A percentile compares a stretch with the other conserved stretches of the same genome.
These are phyloP conservation scores for Puma concolor DNA, from an alignment of 2,113 vertebrate species.

Conservation along the genomic window DNA sequence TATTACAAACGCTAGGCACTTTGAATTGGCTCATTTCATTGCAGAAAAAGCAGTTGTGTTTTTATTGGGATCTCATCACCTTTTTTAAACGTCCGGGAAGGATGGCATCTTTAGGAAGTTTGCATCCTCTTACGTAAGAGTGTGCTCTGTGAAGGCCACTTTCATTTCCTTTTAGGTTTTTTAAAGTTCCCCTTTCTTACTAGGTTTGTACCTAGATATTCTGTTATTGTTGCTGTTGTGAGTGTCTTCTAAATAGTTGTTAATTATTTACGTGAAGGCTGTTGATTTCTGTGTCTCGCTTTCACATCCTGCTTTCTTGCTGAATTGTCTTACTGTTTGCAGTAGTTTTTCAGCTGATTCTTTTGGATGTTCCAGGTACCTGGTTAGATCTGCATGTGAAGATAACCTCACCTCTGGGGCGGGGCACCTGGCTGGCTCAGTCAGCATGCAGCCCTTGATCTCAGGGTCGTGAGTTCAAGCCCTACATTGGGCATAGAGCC, in stretches of 20 bases:
- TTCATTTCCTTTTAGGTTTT: background rate
- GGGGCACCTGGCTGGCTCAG: too few relatives aligned
- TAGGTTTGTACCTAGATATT: background rate
- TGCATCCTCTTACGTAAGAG: background rate
- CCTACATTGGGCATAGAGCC: too few relatives aligned
- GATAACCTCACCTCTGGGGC: background rate
- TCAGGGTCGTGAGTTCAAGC: too few relatives aligned
- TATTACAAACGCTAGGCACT: background rate
- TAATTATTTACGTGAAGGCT: background rate
- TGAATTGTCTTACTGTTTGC: background rate
- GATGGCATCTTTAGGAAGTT: background rate
- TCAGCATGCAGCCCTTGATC: too few relatives aligned
- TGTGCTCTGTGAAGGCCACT: too few relatives aligned
- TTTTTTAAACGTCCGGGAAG: background rate
- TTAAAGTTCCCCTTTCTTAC: background rate
- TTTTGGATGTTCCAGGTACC: background rate
- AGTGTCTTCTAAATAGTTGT: background rate
- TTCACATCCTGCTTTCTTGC: background rate
- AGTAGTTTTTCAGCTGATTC: background rate
- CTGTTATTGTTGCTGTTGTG: fast-evolving
- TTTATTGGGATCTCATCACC: background rate
- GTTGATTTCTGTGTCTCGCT: background rate
- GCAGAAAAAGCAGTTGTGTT: background rate
- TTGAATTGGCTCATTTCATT: background rate
- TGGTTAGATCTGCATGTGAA: background rate